phyloP scores from a whole-genome alignment of 2,113 vertebrate species.

The Solea senegalensis region DNA sequence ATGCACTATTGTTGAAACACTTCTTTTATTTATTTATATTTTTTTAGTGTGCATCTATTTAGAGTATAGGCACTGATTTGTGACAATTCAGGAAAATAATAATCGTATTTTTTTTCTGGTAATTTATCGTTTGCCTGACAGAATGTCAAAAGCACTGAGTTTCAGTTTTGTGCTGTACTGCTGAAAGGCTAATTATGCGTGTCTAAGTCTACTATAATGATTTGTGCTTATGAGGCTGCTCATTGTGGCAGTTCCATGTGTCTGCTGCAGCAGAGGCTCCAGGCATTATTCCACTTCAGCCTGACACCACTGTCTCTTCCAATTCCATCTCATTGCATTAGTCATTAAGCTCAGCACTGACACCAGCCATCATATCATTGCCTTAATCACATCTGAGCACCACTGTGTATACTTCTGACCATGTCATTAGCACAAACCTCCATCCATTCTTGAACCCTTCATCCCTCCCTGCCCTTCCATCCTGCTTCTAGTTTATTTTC shows the following conservation, averaged over 20 bases:
- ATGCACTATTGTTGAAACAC: constrained; percentile 28
- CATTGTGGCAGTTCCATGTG: constrained; percentile 70
- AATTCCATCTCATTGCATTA: constrained; percentile 74
- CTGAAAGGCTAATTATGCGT: constrained; percentile 72
- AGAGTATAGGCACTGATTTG: constrained; percentile 38
- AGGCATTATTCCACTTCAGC: constrained; percentile 74
- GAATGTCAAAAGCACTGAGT: constrained; percentile 73
- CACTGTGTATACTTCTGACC: constrained; percentile 65
- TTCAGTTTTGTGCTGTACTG: constrained; percentile 62
- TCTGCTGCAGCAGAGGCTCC: constrained; percentile 67
- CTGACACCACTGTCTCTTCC: constrained; percentile 76
- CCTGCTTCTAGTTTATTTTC: constrained; percentile 35
- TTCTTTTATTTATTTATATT: neutral
- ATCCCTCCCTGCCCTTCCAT: constrained; percentile 19
- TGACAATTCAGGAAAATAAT: constrained; percentile 68
- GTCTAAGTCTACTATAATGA: constrained; percentile 64
- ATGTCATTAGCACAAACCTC: constrained; percentile 69
- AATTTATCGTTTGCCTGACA: constrained; percentile 69
- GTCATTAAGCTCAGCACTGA: constrained; percentile 75
- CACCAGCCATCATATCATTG: constrained; percentile 74
- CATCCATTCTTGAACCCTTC: constrained; percentile 29
- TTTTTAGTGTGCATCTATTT: constrained; percentile 8
- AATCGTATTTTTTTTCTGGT: constrained; percentile 54
- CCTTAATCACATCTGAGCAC: constrained; percentile 76
- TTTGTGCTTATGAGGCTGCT: constrained; percentile 70